Base-by-base conservation (phyloP, 2,113 vertebrate species). In the Carassius gibelio region DNA sequence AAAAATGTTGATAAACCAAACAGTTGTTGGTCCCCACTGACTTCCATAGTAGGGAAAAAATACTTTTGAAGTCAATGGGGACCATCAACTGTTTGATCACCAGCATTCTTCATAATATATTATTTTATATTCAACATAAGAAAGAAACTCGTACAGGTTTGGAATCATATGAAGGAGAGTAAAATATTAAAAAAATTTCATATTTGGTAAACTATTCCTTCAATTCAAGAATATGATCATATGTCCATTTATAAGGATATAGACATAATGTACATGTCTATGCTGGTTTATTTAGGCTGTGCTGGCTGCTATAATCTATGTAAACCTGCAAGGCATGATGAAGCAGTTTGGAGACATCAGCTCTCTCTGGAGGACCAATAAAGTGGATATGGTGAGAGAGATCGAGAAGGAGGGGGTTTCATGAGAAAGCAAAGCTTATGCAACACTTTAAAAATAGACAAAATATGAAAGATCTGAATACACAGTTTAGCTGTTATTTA, bases 281-380 rank as follows among this genome's bases (percentile, higher is more conserved):
- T 68, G 62, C 75, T 84, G 61, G 8, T 88, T 55, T 80, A 4
- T 45, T 59, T 80, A 99, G 98, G 96, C 97, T 0, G 96, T 98
- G 82, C 88, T 99, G 90, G 90, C 97, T 13, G 94, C 96, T 52
- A 95, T 95, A 79, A 94, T 99, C 74, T 95, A 94, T 0, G 89
- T 96, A 75, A 99, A 99, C 90, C 94, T 99, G 79, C 96, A 98
- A 3, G 97, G 97, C n/a, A 99, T 99, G 95, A 91, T 97, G 93
- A 95, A 94, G 90, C 98, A 99, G 88, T 96, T 97, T 83, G 1
- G 23, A 0, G 97, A 98, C 82, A 81, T 98, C 14, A 13, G 81
- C 13, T 64, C 9, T 0, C 94, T 99, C 52, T 99, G 98, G 98
- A 96, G 83, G 89, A 92, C 93, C 68, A 97, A 96, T 87, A 90